Evolutionary conservation across 2,888 invertebrate species (phyloP).

Genomic region (Meliscaeva auricollis): DNA sequence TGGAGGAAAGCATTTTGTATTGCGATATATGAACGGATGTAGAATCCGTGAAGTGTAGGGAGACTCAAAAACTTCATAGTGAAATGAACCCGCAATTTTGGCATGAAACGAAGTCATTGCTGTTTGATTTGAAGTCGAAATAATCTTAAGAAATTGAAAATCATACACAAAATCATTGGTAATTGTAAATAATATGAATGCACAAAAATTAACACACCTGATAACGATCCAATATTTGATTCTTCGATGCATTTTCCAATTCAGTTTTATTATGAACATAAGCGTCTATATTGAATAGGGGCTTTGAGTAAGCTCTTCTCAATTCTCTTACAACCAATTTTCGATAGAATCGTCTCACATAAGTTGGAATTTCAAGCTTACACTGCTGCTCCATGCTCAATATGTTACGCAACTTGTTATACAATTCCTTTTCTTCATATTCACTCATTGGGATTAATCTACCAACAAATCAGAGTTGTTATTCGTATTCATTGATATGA

Average conservation of each 20-base stretch:
- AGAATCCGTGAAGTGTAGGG: slow-evolving; percentile 89
- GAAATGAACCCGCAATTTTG: slow-evolving; percentile 85
- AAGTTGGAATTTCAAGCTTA: slow-evolving; percentile 80
- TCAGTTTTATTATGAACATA: slow-evolving; percentile 69
- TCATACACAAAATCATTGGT: not conserved
- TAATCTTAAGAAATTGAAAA: slow-evolving; percentile 77
- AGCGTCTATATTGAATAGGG: slow-evolving; percentile 86
- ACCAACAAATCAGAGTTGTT: not conserved
- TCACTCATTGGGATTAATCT: slow-evolving; percentile 80
- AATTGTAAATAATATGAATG: not conserved
- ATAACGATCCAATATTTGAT: slow-evolving; percentile 82
- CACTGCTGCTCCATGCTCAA: slow-evolving; percentile 78
- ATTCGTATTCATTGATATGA: not conserved
- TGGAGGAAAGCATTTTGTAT: slow-evolving; percentile 87
- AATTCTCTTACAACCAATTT: slow-evolving; percentile 86
- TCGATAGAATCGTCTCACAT: slow-evolving; percentile 85
- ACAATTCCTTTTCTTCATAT: slow-evolving; percentile 82
- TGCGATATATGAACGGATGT: slow-evolving; percentile 93
- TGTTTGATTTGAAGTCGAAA: slow-evolving; percentile 78
- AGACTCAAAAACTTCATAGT: slow-evolving; percentile 87
- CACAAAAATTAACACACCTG: slow-evolving; percentile 74
- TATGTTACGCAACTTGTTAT: slow-evolving; percentile 80
- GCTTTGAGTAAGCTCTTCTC: slow-evolving; percentile 86
- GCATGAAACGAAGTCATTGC: slow-evolving; percentile 83
- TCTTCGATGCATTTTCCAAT: slow-evolving; percentile 30